A percentile compares a stretch with the other conserved stretches of the same genome.
These are phyloP conservation scores for Ceramica pisi DNA, from an alignment of 2,888 invertebrate species.

Conservation along the genomic window DNA sequence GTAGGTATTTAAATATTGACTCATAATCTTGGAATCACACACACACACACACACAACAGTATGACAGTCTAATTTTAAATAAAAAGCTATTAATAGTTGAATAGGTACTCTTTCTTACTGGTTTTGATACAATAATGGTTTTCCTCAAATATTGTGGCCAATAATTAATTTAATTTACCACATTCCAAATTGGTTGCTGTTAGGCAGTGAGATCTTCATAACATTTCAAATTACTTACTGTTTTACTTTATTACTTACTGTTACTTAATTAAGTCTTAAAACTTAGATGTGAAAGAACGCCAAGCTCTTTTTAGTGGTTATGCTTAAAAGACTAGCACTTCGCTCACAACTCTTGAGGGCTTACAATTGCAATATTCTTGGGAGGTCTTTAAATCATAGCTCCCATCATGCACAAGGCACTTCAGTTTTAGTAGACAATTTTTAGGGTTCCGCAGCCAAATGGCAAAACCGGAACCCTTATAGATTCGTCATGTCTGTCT, in stretches of 20 bases:
- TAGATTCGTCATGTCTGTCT: too few relatives aligned
- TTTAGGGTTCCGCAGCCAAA: too few relatives aligned
- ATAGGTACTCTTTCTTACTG: neutral
- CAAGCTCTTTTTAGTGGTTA: too few relatives aligned
- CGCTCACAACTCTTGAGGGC: too few relatives aligned
- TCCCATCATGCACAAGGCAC: too few relatives aligned
- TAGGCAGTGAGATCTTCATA: conserved; percentile 14
- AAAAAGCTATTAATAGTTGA: conserved; percentile 3
- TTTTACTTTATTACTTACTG: too few relatives aligned
- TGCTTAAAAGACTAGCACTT: too few relatives aligned
- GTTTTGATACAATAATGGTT: conserved; percentile 14
- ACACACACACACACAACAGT: neutral
- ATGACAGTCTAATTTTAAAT: neutral
- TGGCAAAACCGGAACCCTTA: too few relatives aligned
- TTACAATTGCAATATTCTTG: too few relatives aligned
- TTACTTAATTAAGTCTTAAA: neutral
- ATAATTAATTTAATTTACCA: conserved; percentile 13
- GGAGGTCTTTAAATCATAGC: too few relatives aligned
- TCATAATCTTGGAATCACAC: neutral
- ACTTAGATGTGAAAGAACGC: too few relatives aligned
- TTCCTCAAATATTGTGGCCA: conserved; percentile 8
- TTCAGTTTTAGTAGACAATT: too few relatives aligned
- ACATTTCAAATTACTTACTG: conserved; percentile 1
- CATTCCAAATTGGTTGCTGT: neutral
- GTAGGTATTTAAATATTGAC: neutral